phyloP scores from a whole-genome alignment of 2,113 vertebrate genomes.

The Gymnorhina tibicen region DNA sequence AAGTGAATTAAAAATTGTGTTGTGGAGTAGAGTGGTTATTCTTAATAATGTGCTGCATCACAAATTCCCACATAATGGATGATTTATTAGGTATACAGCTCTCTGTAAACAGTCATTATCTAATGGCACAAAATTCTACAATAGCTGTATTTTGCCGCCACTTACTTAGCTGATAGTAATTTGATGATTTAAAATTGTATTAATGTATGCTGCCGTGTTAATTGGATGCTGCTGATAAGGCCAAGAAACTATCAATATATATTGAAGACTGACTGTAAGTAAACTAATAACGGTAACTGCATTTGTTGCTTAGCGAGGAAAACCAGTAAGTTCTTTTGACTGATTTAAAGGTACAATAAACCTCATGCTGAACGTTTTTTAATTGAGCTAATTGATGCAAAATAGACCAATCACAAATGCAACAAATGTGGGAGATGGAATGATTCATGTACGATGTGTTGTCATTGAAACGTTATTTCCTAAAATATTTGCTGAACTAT shows the following conservation, averaged over 20 bases:
- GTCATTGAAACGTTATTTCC: neutral
- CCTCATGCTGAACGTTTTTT: conserved; percentile 30
- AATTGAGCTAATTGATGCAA: conserved; percentile 12
- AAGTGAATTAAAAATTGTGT: neutral
- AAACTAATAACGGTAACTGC: conserved; percentile 57
- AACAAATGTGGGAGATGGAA: neutral
- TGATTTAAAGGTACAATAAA: conserved; percentile 45
- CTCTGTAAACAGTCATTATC: neutral
- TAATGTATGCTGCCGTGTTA: conserved; percentile 53
- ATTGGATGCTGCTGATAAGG: conserved; percentile 45
- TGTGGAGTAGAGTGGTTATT: neutral
- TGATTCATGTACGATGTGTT: neutral
- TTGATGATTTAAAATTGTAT: conserved; percentile 59
- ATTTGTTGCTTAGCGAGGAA: conserved; percentile 60
- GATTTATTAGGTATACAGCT: neutral
- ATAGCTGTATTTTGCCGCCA: neutral
- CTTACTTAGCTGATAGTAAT: neutral
- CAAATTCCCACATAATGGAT: neutral
- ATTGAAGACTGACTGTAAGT: conserved; percentile 60
- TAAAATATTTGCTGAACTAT: neutral
- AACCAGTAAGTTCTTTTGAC: conserved; percentile 25
- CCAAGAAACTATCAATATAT: conserved; percentile 59
- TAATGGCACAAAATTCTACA: neutral
- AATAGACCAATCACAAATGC: neutral
- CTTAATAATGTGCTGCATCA: neutral